A percentile compares a stretch with the other conserved stretches of the same genome.
Conservation (phyloP, 2,113 vertebrate species). For the Sinosuthora webbiana region DNA sequence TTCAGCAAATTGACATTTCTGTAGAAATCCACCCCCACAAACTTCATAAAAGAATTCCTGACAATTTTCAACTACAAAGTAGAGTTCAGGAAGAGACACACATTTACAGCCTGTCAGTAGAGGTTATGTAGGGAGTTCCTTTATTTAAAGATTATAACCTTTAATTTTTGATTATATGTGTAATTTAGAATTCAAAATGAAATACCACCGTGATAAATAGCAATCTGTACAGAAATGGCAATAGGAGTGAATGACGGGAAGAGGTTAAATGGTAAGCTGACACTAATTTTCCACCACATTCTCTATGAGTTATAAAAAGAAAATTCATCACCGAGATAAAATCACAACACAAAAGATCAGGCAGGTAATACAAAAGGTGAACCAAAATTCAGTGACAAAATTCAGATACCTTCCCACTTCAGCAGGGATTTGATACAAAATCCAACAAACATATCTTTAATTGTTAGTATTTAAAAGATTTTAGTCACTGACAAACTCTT, state of each 20-base stretch:
- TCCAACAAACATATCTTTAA: neutral
- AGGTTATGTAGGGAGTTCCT: neutral
- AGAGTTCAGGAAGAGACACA: neutral
- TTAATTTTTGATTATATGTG: neutral
- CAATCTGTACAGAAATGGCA: conserved; percentile 20
- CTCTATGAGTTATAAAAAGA: conserved; percentile 20
- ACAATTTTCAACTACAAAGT: neutral
- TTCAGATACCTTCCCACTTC: neutral
- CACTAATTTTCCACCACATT: conserved; percentile 5
- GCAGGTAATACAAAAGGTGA: conserved; percentile 10
- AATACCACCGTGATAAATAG: conserved; percentile 44
- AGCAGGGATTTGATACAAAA: neutral
- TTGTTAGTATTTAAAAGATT: conserved; percentile 13
- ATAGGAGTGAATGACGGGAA: conserved; percentile 12
- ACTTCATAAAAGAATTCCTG: neutral
- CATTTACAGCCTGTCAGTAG: neutral
- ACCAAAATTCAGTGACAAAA: neutral
- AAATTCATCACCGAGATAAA: conserved; percentile 47
- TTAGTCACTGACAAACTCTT: neutral
- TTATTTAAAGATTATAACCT: conserved; percentile 18
- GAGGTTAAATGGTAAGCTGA: conserved; percentile 23
- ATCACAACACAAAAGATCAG: conserved; percentile 28
- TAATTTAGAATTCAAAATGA: conserved; percentile 39
- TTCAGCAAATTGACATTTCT: neutral
- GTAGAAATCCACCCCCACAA: neutral